Base-by-base conservation (phyloP, 2,113 vertebrate genomes). In the Falco punctatus region DNA sequence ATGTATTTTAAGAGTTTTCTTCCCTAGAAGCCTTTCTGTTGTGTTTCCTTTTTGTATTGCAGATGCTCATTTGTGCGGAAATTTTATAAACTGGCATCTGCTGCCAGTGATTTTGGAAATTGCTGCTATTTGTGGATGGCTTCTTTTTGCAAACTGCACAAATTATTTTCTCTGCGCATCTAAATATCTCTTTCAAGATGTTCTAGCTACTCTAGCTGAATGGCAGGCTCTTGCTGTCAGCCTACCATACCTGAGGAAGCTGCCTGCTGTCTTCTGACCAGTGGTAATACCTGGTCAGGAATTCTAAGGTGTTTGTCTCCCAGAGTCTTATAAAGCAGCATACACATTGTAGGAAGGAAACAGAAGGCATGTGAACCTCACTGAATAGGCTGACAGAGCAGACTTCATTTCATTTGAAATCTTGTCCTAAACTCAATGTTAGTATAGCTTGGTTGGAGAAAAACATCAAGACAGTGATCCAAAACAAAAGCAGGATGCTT, bases 71-170 rank as follows among this genome's bases (percentile, higher is more conserved):
- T 88, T 93, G 19, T 67, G 40, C 57, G 61, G 40, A 75, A 74
- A 51, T 75, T 35, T 79, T 79, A 79, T 11, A 87, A 84, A 79
- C 59, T n/a, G 54, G 44, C 84, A 92, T 92, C 77, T 94, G 80
- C 88, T 94, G 88, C 64, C 73, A 86, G 61, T 18, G 72, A 57
- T 75, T 86, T 38, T 69, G 57, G 73, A 81, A 96, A 91, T 54
- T 19, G 32, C 75, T 81, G 44, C 67, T 65, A 52, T 93, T 81
- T 89, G 86, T 84, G 5, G 2, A 17, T 35, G 23, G 48, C 7
- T 74, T 65, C 54, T 67, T 75, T 24, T 81, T 71, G 65, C 30
- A 89, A 95, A 57, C 65, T 18, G 62, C 24, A 62, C 35, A 48
- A 18, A 64, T 64, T 22, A 38, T 62, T 95, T 86, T 83, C 49